Evolutionary conservation across 1,140 invertebrate species (phyloP).

Genomic region (Glossosoma conforme): DNA sequence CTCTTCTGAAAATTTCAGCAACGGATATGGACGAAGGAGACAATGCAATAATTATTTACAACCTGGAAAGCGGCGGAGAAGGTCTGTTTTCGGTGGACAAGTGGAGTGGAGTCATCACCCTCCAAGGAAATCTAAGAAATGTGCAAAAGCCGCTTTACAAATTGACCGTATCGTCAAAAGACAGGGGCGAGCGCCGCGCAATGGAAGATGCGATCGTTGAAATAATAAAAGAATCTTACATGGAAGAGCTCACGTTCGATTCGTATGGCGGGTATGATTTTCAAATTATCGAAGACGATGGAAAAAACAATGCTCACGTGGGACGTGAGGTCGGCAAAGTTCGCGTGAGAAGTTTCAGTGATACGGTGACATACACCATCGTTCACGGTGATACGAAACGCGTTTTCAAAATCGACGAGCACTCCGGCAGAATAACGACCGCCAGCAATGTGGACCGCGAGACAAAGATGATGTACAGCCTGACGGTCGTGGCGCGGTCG

Average conservation of each 20-base stretch:
- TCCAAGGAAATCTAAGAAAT: slow-evolving; percentile 59
- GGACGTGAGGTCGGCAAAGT: slow-evolving; percentile 73
- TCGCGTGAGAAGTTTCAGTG: slow-evolving; percentile 52
- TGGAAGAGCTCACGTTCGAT: slow-evolving; percentile 68
- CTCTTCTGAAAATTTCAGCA: slow-evolving; percentile 68
- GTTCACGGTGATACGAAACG: slow-evolving; percentile 74
- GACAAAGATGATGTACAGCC: slow-evolving; percentile 65
- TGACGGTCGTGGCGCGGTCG: slow-evolving; percentile 69
- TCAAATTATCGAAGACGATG: slow-evolving; percentile 75
- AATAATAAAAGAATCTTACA: slow-evolving; percentile 66
- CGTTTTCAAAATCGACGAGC: slow-evolving; percentile 76
- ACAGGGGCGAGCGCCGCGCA: slow-evolving; percentile 68
- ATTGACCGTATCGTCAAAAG: slow-evolving; percentile 70
- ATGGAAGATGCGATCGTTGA: slow-evolving; percentile 74
- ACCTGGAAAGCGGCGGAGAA: slow-evolving; percentile 71
- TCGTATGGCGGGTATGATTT: slow-evolving; percentile 72
- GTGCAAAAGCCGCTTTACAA: slow-evolving; percentile 64
- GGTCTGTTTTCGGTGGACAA: slow-evolving; percentile 73
- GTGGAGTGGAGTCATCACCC: slow-evolving; percentile 64
- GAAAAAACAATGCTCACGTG: slow-evolving; percentile 49
- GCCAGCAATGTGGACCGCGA: slow-evolving; percentile 81
- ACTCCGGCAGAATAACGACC: slow-evolving; percentile 73
- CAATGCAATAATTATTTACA: slow-evolving; percentile 74
- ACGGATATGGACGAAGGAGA: slow-evolving; percentile 77
- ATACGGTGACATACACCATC: slow-evolving; percentile 69